Percentiles rank a stretch among this genome's conserved stretches.
phyloP scores from a whole-genome alignment of 1,140 invertebrate species.

The Achatina immaculata region DNA sequence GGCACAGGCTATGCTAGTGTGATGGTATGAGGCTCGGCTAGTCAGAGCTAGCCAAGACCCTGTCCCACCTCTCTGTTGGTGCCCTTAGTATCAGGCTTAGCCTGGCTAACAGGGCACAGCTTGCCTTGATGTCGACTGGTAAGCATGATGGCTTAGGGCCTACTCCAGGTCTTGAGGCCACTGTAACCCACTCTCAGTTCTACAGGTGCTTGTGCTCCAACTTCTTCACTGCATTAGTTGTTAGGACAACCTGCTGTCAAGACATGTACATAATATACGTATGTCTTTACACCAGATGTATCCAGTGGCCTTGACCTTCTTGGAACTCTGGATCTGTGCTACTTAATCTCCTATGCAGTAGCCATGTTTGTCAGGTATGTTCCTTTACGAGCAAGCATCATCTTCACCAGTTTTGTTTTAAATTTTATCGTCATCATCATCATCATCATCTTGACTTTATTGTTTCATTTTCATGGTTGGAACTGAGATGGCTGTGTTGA shows the following conservation, averaged over 20 bases:
- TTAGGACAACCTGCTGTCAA: not conserved
- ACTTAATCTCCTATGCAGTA: constrained; percentile 91
- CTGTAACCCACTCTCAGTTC: too few species aligned
- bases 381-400: not conserved
- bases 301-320: constrained; percentile 75
- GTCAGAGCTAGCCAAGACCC: too few species aligned
- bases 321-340: constrained; percentile 90
- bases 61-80: too few species aligned
- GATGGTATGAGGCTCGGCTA: too few species aligned
- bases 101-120: too few species aligned
- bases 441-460: not conserved
- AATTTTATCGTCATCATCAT: not conserved
- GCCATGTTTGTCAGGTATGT: constrained; percentile 90
- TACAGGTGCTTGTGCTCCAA: not conserved
- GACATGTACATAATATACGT: not conserved
- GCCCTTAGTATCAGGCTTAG: too few species aligned
- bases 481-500: too few species aligned
- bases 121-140: too few species aligned
- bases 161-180: too few species aligned
- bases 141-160: too few species aligned
- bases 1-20: too few species aligned
- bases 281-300: not conserved
- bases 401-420: not conserved
- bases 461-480: too few species aligned
- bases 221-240: constrained; percentile 2